Percentiles rank a stretch among this genome's conserved stretches.
phyloP scores from a whole-genome alignment of 2,113 vertebrate genomes.

The Anseranas semipalmata region DNA sequence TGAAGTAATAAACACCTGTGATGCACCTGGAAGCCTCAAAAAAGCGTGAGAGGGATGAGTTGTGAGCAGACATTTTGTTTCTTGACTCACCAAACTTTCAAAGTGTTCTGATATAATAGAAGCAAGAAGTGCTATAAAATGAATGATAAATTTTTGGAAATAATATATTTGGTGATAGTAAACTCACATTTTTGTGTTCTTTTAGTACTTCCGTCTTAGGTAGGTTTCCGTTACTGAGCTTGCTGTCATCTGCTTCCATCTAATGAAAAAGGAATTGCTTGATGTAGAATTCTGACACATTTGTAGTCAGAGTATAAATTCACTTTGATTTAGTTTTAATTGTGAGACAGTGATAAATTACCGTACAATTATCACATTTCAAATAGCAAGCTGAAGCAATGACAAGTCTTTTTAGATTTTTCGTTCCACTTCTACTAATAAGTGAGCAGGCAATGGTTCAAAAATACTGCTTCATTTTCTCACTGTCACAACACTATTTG shows the following conservation, averaged over 20 bases:
- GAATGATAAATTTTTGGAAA: background rate
- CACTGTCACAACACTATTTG: conserved; percentile 10
- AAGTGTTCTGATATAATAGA: background rate
- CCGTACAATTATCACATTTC: conserved; percentile 25
- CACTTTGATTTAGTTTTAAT: conserved; percentile 37
- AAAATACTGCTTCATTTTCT: conserved; percentile 30
- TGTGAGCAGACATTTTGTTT: background rate
- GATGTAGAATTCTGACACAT: conserved; percentile 5
- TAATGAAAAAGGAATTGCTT: conserved; percentile 33
- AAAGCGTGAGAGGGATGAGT: background rate
- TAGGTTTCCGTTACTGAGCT: background rate
- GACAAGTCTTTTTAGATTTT: conserved; percentile 38
- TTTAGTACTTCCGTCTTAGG: background rate
- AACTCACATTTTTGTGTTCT: background rate
- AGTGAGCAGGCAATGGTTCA: background rate
- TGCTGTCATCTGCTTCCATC: conserved; percentile 1
- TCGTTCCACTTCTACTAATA: background rate
- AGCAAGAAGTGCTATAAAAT: background rate
- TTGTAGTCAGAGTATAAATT: conserved; percentile 20
- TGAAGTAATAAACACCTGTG: background rate
- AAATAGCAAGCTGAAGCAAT: conserved; percentile 15
- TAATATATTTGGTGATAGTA: background rate
- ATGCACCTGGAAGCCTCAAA: background rate
- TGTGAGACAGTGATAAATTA: conserved; percentile 44
- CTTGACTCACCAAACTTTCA: background rate